Evolutionary conservation across 2,888 invertebrate species (phyloP), one percentile per base, ranked within the genome.

Genomic region (Rhopalosiphum nymphaeae): DNA sequence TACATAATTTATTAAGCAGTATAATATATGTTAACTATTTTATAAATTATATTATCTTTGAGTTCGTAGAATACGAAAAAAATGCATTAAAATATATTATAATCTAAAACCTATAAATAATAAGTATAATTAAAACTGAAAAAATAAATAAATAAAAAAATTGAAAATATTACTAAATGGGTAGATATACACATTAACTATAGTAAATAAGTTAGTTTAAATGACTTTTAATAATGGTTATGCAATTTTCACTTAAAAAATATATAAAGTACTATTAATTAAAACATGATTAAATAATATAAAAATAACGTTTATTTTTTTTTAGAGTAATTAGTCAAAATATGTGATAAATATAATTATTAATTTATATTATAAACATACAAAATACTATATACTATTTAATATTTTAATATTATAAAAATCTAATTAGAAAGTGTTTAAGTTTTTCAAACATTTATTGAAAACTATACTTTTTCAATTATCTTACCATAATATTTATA

Each of bases 191-290:
- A 67, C n/a, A 67, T 67, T n/a, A n/a, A n/a, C 16, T 11, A 26
- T 25, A 85, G 10, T 42, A 26, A 85, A 42, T 7, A 44, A 85
- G 10, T 36, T 42, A 25, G 84, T 10, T 16, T 42, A 85, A 42
- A 26, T 25, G 25, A 26, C 25, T 42, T 84, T 26, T 1, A 85
- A 26, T 42, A 42, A 42, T 85, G 26, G 0, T 10, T 16, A 36
- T 67, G 0, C 10, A 44, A 42, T 42, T 42, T 25, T 84, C 84
- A 84, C 36, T 84, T 67, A 11, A 67, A 4, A 67, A 67, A 67
- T 29, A 3, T 29, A 29, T 11, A 67, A 13, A 94, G 94, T 88
- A 91, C 88, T 44, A 91, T 61, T 89, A 94, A 94, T 91, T 36
- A 25, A 49, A 11, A 9, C 36, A 49, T 67, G 11, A 11, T 21